Conservation (phyloP, 2,888 invertebrate species). For the Atethmia centrago region DNA sequence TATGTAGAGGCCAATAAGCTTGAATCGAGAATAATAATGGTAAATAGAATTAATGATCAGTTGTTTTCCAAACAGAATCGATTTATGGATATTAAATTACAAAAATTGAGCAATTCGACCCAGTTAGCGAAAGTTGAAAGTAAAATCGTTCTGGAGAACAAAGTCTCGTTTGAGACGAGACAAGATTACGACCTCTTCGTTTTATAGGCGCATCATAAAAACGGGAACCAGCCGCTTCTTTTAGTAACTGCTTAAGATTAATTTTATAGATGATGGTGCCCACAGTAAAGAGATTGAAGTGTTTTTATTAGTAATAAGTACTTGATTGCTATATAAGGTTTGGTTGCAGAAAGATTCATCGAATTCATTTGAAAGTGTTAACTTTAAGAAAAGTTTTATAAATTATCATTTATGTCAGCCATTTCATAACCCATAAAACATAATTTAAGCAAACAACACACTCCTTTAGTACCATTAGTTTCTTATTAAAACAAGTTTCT, state of each 20-base stretch:
- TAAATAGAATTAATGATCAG: conserved; percentile 38
- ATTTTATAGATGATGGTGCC: conserved; percentile 77
- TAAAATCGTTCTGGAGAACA: conserved; percentile 70
- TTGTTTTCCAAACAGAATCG: conserved; percentile 70
- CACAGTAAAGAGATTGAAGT: conserved; percentile 77
- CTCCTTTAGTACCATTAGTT: no score
- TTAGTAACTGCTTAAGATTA: conserved; percentile 79
- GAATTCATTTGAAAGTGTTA: conserved; percentile 32
- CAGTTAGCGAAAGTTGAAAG: conserved; percentile 74
- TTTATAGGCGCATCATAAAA: conserved; percentile 85
- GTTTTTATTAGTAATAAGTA: conserved; percentile 62
- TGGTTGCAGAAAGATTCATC: conserved; percentile 26
- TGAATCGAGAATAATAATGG: conserved; percentile 33
- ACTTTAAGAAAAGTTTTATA: background rate
- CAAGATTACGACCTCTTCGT: conserved; percentile 83
- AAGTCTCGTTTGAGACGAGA: conserved; percentile 69
- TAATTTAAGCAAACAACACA: background rate
- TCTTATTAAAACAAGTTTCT: background rate
- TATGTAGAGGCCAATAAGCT: conserved; percentile 12
- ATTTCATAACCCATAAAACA: background rate
- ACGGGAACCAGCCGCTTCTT: conserved; percentile 81
- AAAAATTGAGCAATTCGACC: conserved; percentile 81
- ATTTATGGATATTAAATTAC: conserved; percentile 79
- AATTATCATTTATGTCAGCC: background rate
- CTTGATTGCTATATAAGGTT: conserved; percentile 36